These are phyloP conservation scores for Crocidura indochinensis DNA, from an alignment of 2,797 vertebrate species.

Conservation along the genomic window DNA sequence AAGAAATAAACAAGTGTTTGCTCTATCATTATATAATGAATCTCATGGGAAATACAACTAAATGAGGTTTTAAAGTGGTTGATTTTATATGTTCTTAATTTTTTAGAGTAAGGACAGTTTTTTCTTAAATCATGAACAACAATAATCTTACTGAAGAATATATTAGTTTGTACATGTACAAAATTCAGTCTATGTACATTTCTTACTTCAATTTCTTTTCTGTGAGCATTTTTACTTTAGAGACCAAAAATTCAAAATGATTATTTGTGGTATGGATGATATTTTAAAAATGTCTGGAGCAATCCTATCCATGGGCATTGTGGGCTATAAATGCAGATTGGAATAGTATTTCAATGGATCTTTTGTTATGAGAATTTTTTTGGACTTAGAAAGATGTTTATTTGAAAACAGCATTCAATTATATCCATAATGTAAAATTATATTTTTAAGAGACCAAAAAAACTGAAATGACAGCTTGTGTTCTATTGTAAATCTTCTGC, in stretches of 20 bases:
- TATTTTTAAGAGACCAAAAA: constrained; percentile 4
- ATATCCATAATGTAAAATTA: constrained; percentile 37
- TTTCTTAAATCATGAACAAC: background rate
- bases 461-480: background rate
- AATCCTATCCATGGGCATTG: constrained; percentile 64
- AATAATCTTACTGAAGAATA: constrained; percentile 70
- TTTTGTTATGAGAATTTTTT: constrained; percentile 80
- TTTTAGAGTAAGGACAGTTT: constrained; percentile 39
- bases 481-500: constrained; percentile 12
- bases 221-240: constrained; percentile 68
- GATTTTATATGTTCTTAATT: constrained; percentile 43
- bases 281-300: constrained; percentile 82
- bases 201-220: constrained; percentile 69
- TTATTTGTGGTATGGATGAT: constrained; percentile 83
- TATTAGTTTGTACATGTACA: constrained; percentile 41
- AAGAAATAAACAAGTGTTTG: constrained; percentile 56
- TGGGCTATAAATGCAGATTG: constrained; percentile 77
- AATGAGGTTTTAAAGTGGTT: constrained; percentile 6
- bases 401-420: constrained; percentile 69
- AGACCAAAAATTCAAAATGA: constrained; percentile 79
- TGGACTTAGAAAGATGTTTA: constrained; percentile 68
- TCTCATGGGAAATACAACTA: constrained; percentile 65
- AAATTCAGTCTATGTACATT: constrained; percentile 60
- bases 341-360: constrained; percentile 75
- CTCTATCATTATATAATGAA: constrained; percentile 32